Evolutionary conservation across 2,797 vertebrate genomes (phyloP).

Genomic region (Chiroxiphia lanceolata): DNA sequence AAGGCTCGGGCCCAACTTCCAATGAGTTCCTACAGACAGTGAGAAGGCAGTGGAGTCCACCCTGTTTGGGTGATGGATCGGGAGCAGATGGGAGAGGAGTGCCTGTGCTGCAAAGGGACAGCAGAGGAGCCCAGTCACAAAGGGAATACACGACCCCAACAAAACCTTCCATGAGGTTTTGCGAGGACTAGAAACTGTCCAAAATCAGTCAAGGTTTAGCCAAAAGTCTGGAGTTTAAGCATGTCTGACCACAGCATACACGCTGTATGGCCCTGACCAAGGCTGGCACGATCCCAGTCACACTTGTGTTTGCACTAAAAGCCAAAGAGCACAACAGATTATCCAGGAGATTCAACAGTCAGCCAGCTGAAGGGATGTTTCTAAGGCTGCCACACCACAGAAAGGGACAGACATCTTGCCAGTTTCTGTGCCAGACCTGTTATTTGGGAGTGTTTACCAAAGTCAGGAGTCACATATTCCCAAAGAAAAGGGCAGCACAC

Average conservation of each 20-base stretch:
- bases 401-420: not conserved
- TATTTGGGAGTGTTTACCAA: not conserved
- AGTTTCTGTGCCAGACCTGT: not conserved
- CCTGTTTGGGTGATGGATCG: not conserved
- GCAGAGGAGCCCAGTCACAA: not conserved
- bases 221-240: not conserved
- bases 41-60: not conserved
- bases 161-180: not conserved
- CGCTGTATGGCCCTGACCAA: not conserved
- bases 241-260: not conserved
- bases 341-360: not conserved
- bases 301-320: not conserved
- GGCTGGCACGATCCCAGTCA: not conserved
- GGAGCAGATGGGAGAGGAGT: not conserved
- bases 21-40: too few species aligned
- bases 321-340: not conserved
- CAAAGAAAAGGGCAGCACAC: not conserved
- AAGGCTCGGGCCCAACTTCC: not conserved
- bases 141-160: fast-evolving
- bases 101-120: not conserved
- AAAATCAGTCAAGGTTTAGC: not conserved
- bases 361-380: not conserved
- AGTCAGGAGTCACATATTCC: not conserved
- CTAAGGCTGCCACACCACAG: not conserved
- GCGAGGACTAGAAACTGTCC: not conserved